Evolutionary conservation across 2,888 invertebrate species (phyloP), one percentile per base, ranked within the genome.

Genomic region (Ennomos quercinarius): DNA sequence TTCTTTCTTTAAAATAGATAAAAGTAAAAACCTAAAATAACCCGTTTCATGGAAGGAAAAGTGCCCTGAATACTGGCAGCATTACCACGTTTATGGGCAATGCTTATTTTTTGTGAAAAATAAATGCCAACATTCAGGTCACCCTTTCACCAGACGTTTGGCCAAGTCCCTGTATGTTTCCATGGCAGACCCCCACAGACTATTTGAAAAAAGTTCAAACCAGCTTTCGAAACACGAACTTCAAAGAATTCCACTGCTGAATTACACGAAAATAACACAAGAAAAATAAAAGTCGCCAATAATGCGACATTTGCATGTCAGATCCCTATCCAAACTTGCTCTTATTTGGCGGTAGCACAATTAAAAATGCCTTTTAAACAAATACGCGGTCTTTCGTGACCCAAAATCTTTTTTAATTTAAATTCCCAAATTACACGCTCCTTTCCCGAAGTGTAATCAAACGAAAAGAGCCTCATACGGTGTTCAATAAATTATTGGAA

Each of bases 391-490:
- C 50, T 50, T 11, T 10, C 42, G 42, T 42, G 42, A 42, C 42
- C 42, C 42, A n/a, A 39, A n/a, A 10, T 11, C 39, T 54, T 53
- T 67, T 65, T 65, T 64, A 63, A 67, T 65, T 67, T 58, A 57
- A 50, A 59, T 60, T 60, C 54, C 64, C 51, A 56, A 66, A 60
- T 62, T 62, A 45, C 57, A 45, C 43, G 57, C 53, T 57, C 54
- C 46, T 57, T 38, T 38, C 27, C 27, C 27, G 27, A 60, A 51
- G 49, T 55, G 51, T 47, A 61, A 56, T 51, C 47, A 55, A 59
- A 55, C 43, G 40, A 51, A 51, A 51, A 56, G 49, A 11, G 47
- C 54, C 49, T 36, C 49, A 41, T 17, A 34, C 49, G 40, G 43
- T 34, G 46, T 42, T 11, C 55, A 50, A 63, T 66, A 66, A 66